Evolutionary conservation across 2,113 vertebrate species (phyloP).

Genomic region (Cariama cristata): DNA sequence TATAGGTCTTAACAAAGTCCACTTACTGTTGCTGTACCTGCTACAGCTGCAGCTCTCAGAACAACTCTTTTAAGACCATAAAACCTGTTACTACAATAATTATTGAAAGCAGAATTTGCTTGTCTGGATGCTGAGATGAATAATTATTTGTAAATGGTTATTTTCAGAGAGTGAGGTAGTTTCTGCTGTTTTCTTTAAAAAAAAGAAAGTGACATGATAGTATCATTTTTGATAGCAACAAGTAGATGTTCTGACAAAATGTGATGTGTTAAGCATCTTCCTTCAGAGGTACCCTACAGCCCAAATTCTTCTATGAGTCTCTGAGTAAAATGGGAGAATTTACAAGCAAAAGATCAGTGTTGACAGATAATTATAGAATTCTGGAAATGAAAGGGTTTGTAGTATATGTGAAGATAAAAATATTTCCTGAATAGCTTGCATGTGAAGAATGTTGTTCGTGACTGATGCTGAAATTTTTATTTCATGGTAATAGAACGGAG

Average conservation of each 20-base stretch:
- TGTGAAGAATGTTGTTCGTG: background rate
- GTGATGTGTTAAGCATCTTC: background rate
- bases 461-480: background rate
- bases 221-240: background rate
- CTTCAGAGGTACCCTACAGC: background rate
- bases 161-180: slow-evolving; percentile 6
- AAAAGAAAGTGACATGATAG: rapidly evolving
- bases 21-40: background rate
- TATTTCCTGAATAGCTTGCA: background rate
- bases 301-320: background rate
- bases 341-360: background rate
- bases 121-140: background rate
- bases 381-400: background rate
- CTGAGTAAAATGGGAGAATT: background rate
- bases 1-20: background rate
- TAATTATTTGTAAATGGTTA: slow-evolving; percentile 40
- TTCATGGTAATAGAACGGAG: background rate
- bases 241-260: background rate
- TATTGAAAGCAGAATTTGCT: slow-evolving; percentile 36
- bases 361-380: background rate
- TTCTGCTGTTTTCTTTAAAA: background rate
- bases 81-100: slow-evolving; percentile 16
- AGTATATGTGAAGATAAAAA: background rate
- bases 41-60: slow-evolving; percentile 8
- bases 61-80: background rate